Conservation (phyloP, 2,113 vertebrate genomes). For the Oostethus manadensis region DNA sequence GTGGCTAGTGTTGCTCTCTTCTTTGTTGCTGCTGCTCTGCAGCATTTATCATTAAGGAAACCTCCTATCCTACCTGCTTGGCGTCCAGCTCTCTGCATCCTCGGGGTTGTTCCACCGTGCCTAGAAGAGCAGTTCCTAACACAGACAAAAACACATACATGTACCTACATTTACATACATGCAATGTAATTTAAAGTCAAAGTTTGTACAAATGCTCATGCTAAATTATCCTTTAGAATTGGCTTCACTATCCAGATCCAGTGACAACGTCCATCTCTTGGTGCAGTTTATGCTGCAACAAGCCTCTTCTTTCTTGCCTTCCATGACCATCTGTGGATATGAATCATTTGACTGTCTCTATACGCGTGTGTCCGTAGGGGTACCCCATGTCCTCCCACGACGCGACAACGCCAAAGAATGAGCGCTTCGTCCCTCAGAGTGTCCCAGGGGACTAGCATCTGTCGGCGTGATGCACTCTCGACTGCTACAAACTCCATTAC, state of each 20-base stretch:
- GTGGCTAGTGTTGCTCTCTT: too few species aligned
- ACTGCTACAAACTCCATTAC: slow-evolving; percentile 67
- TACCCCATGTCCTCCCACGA: slow-evolving; percentile 40
- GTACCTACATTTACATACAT: too few species aligned
- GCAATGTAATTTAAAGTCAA: too few species aligned
- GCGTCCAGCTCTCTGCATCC: too few species aligned
- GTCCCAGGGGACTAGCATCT: slow-evolving; percentile 52
- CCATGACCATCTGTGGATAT: slow-evolving; percentile 10
- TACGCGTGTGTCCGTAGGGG: slow-evolving; percentile 2
- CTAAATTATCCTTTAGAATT: too few species aligned
- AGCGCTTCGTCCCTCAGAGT: slow-evolving; percentile 50
- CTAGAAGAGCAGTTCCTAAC: too few species aligned
- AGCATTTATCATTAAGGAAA: too few species aligned
- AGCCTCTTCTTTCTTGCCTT: not conserved
- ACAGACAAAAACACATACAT: too few species aligned
- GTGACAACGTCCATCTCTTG: not conserved
- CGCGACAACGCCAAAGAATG: slow-evolving; percentile 49
- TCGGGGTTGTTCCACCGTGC: too few species aligned
- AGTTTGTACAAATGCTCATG: too few species aligned
- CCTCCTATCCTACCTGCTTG: too few species aligned
- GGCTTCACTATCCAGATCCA: not conserved
- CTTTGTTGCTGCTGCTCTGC: too few species aligned
- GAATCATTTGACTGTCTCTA: slow-evolving; percentile 10
- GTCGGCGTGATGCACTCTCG: slow-evolving; percentile 60
- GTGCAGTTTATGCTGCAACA: slow-evolving; percentile 1